A percentile compares a stretch with the other conserved stretches of the same genome.
phyloP scores from a whole-genome alignment of 2,113 vertebrate species.

The Anser cygnoides region DNA sequence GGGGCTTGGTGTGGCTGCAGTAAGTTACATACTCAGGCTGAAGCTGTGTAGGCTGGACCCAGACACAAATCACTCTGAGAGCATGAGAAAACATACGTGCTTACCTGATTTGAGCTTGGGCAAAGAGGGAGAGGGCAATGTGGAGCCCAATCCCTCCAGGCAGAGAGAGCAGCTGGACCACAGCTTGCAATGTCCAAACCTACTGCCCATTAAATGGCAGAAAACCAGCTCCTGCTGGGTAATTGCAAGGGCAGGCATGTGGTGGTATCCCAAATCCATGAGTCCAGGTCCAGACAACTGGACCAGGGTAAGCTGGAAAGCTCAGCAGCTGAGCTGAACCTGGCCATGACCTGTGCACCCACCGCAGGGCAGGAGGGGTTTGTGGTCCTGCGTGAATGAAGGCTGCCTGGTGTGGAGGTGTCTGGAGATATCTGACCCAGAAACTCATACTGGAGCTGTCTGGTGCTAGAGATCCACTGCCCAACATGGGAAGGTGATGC shows the following conservation, averaged over 20 bases:
- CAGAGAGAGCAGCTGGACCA: not conserved
- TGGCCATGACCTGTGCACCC: fast-evolving
- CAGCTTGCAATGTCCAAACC: not conserved
- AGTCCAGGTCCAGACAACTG: too few species aligned
- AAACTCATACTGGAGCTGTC: not conserved
- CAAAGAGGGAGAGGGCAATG: not conserved
- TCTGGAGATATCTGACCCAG: not conserved
- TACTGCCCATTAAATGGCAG: not conserved
- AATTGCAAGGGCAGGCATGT: not conserved
- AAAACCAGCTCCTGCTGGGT: fast-evolving
- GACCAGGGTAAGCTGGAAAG: not conserved
- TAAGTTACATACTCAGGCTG: too few species aligned
- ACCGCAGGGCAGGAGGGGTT: fast-evolving
- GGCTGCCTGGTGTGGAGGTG: not conserved
- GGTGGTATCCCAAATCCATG: not conserved
- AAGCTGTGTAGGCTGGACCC: not conserved
- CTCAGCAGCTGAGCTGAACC: not conserved
- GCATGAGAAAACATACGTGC: not conserved
- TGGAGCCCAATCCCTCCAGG: not conserved
- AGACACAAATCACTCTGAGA: not conserved
- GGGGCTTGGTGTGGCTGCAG: not conserved
- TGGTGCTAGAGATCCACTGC: not conserved
- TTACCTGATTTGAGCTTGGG: not conserved
- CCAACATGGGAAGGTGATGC: fast-evolving
- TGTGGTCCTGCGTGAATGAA: not conserved